Evolutionary conservation across 1,140 invertebrate species (phyloP).

Genomic region (Drosophila persimilis): DNA sequence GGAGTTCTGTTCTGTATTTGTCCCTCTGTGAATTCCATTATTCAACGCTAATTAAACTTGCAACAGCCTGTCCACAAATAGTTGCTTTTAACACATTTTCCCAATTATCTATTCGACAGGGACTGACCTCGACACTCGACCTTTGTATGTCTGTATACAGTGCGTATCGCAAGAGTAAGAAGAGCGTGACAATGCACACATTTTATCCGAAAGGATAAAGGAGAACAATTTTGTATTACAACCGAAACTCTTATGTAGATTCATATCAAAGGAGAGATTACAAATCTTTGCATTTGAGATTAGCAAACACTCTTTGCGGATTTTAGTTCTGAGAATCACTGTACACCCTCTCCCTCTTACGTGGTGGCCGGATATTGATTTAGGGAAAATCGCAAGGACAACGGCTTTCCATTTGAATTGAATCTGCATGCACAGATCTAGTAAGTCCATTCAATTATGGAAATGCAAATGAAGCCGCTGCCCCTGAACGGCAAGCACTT

Average conservation of each 20-base stretch:
- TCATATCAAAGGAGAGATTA: no score
- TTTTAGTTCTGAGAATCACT: neutral
- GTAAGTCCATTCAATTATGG: conserved; percentile 56
- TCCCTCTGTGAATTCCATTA: conserved; percentile 19
- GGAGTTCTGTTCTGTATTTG: conserved; percentile 1
- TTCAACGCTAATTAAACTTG: conserved; percentile 43
- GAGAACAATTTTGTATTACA: no score
- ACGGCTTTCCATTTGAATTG: conserved; percentile 2
- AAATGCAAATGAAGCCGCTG: conserved; percentile 54
- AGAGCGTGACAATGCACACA: no score
- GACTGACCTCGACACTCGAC: neutral
- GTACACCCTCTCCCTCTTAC: neutral
- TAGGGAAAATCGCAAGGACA: conserved; percentile 46
- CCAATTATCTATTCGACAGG: conserved; percentile 27
- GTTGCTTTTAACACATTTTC: conserved; percentile 31
- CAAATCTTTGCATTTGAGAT: no score
- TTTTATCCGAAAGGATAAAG: no score
- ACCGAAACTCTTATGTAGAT: no score
- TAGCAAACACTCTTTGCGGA: no score
- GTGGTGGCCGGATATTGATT: conserved; percentile 39
- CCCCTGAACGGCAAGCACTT: conserved; percentile 57
- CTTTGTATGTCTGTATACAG: neutral
- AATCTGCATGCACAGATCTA: conserved; percentile 46
- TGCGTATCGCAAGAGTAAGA: neutral
- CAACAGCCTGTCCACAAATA: conserved; percentile 31